phyloP scores from a whole-genome alignment of 2,797 vertebrate species.

The Enoplosus armatus region DNA sequence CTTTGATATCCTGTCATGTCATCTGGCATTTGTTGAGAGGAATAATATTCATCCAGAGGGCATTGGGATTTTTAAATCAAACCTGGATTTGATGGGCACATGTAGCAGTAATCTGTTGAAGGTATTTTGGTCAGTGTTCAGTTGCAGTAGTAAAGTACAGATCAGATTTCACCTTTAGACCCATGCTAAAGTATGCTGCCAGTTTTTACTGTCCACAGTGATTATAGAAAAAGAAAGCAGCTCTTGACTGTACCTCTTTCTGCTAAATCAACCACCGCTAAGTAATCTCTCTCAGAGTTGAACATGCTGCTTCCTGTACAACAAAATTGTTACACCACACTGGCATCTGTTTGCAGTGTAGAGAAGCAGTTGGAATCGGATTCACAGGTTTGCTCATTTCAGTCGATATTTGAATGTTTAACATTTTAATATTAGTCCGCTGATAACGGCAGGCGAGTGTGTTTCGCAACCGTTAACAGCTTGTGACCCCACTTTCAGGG shows the following conservation, averaged over 20 bases:
- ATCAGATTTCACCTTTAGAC: conserved; percentile 27
- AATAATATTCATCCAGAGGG: not conserved
- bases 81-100: not conserved
- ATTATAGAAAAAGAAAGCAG: conserved; percentile 20
- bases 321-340: conserved; percentile 16
- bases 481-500: conserved; percentile 21
- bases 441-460: not conserved
- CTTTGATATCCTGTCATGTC: not conserved
- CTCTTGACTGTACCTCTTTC: conserved; percentile 2
- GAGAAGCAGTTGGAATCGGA: conserved; percentile 27
- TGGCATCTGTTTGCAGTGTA: not conserved
- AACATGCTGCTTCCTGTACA: conserved; percentile 23
- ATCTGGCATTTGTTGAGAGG: conserved; percentile 1
- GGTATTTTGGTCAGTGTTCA: not conserved
- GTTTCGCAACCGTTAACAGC: not conserved
- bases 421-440: not conserved
- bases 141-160: not conserved
- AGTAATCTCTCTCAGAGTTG: conserved; percentile 10
- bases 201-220: conserved; percentile 4
- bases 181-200: not conserved
- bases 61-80: not conserved
- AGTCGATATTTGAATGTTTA: conserved; percentile 18
- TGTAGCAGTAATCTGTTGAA: not conserved
- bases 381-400: conserved; percentile 20
- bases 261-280: conserved; percentile 33